Base-by-base conservation (phyloP, 2,888 invertebrate genomes). In the Endomychus coccineus region DNA sequence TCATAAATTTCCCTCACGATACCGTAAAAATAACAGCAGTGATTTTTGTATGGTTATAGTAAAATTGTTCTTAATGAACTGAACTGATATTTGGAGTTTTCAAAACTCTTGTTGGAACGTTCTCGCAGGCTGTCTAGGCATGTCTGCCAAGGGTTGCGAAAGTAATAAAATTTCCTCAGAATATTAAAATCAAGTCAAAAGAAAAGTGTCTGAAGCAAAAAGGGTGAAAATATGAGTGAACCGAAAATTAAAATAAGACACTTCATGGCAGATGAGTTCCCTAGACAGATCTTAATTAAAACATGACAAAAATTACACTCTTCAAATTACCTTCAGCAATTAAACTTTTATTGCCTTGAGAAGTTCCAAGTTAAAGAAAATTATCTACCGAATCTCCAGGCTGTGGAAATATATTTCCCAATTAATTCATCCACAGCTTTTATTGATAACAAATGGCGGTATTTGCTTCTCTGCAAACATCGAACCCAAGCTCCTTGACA, bases 161-260 rank as follows among this genome's bases (percentile, higher is more conserved):
- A 13, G 28, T 16, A 14, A 28, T 29, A 15, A 35, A 27, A 28
- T 28, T 23, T 12, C 10, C 11, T 7, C 13, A 6, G 7, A 45
- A 43, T 47, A 52, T 49, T 53, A 53, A 52, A 56, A 55, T 53
- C 49, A 49, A 52, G 55, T 49, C 50, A 32, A 50, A 52, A 51
- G 52, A 55, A 55, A 51, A 50, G 46, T 52, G 53, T 51, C 45
- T 49, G 44, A 48, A 53, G 52, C 3, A 45, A 49, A 57, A 56
- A 51, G 57, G 58, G 56, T 55, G 54, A 51, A 58, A 60, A 55
- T 59, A 58, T 58, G 53, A 56, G 49, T 51, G 51, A 51, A 50
- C 50, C 48, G 51, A 53, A 56, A 59, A 59, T 60, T 61, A 54
- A 56, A 58, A 50, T 54, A 53, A 57, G 56, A 58, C 57, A 52